Evolutionary conservation across 2,888 invertebrate species (phyloP), one percentile per base, ranked within the genome.

Genomic region (Caenorhabditis becei): DNA sequence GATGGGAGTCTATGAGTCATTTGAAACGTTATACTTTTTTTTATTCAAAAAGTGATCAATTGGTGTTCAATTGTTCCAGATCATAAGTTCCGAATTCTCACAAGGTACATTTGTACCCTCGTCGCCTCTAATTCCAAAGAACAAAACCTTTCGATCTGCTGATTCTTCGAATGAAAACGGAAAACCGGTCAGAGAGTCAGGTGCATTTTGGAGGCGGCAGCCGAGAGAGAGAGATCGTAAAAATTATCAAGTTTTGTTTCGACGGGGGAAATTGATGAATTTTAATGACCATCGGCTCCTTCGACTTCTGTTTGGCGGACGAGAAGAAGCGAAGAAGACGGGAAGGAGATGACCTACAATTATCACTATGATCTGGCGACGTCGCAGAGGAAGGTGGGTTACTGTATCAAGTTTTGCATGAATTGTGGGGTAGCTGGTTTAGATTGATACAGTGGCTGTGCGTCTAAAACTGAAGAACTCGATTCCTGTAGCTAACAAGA

Each of bases 331-430:
- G n/a, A n/a, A n/a, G n/a, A n/a, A n/a, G n/a, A n/a, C n/a, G n/a
- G n/a, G n/a, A n/a, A n/a, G n/a, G n/a, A n/a, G n/a, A 84, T 84
- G 84, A 41, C 80, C 24, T 84, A 84, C 54, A 84, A 84, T 37
- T 84, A 84, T 49, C 82, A 84, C 23, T 84, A 82, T 59, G 84
- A 84, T 71, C 51, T 84, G 56, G 84, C 84, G 5, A 84, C 82
- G 14, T 84, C 84, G 3, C 70, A 78, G 24, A 63, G 77, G 28
- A 83, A 82, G 41, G 77, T 82, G 23, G 37, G 69, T 62, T 70
- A 4, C 49, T 20, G 16, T 2, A 63, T 16, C 7, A 35, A 14
- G 49, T 14, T 18, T 47, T 61, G 20, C n/a, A n/a, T n/a, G n/a
- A n/a, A n/a, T n/a, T n/a, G n/a, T n/a, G n/a, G n/a, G n/a, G n/a